phyloP scores from a whole-genome alignment of 2,797 vertebrate species.

The Poecilia picta region DNA sequence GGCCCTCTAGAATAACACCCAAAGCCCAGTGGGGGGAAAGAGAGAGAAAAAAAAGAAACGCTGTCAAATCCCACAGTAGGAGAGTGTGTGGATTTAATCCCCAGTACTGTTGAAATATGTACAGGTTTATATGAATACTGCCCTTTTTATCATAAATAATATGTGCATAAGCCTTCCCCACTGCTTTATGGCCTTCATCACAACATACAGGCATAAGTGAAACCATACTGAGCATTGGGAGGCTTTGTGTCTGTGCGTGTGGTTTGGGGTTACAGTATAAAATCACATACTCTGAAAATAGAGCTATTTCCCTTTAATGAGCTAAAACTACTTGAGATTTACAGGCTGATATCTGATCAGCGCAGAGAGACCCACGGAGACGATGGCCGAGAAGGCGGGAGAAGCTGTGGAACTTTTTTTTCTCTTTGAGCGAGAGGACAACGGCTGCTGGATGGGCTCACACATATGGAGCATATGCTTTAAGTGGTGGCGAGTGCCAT shows the following conservation, averaged over 20 bases:
- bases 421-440: background rate
- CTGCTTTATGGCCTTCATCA: conserved; percentile 41
- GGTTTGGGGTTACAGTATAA: background rate
- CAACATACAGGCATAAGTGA: conserved; percentile 40
- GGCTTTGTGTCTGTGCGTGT: background rate
- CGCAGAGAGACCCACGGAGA: background rate
- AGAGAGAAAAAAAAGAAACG: conserved; percentile 47
- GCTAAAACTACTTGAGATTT: background rate
- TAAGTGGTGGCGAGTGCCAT: conserved; percentile 4
- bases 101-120: conserved; percentile 53
- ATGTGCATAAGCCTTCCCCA: conserved; percentile 36
- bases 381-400: background rate
- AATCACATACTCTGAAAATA: conserved; percentile 4
- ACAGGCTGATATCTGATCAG: background rate
- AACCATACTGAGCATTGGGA: conserved; percentile 28
- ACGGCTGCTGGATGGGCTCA: background rate
- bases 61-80: conserved; percentile 59
- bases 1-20: conserved; percentile 65
- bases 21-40: conserved; percentile 41
- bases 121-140: conserved; percentile 61
- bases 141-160: conserved; percentile 55
- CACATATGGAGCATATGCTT: background rate
- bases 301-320: conserved; percentile 5
- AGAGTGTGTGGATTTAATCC: conserved; percentile 70
- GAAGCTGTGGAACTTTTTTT: background rate